Percentiles rank a stretch among this genome's conserved stretches.
Evolutionary conservation across 2,888 invertebrate genomes (phyloP).

Genomic region (Hemicrepidius hirtus): DNA sequence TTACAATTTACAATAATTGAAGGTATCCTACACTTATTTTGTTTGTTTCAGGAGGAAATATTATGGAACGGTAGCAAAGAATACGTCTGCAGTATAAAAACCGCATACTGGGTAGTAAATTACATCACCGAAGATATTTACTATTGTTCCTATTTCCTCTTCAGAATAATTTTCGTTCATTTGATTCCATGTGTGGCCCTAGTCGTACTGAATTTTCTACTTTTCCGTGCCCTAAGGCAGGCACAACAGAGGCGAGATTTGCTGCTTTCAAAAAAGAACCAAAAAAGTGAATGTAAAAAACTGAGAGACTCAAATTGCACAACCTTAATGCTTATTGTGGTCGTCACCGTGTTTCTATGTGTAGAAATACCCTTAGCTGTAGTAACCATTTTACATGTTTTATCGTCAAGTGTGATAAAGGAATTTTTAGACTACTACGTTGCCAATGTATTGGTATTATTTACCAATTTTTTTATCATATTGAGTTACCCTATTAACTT

Average conservation of each 20-base stretch:
- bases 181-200: constrained; percentile 91
- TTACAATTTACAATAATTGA: no score
- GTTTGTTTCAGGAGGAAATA: constrained; percentile 75
- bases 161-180: constrained; percentile 94
- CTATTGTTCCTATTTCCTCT: constrained; percentile 88
- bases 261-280: constrained; percentile 68
- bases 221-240: constrained; percentile 89
- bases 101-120: constrained; percentile 82
- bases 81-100: constrained; percentile 78
- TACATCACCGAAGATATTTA: constrained; percentile 83
- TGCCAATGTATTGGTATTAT: constrained; percentile 84
- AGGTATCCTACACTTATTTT: no score
- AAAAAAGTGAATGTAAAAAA: constrained; percentile 86
- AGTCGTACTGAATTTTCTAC: constrained; percentile 89
- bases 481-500: constrained; percentile 95
- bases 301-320: constrained; percentile 89
- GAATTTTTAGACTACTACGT: constrained; percentile 85
- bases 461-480: constrained; percentile 94
- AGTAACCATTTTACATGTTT: constrained; percentile 88
- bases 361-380: constrained; percentile 91
- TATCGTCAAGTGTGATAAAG: constrained; percentile 80
- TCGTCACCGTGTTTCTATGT: constrained; percentile 87
- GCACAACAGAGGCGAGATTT: constrained; percentile 78
- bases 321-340: constrained; percentile 90
- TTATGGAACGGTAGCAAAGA: constrained; percentile 82